Percentiles rank a stretch among this genome's conserved stretches.
Evolutionary conservation across 2,888 invertebrate species (phyloP).

Genomic region (Brachypterus glaber): DNA sequence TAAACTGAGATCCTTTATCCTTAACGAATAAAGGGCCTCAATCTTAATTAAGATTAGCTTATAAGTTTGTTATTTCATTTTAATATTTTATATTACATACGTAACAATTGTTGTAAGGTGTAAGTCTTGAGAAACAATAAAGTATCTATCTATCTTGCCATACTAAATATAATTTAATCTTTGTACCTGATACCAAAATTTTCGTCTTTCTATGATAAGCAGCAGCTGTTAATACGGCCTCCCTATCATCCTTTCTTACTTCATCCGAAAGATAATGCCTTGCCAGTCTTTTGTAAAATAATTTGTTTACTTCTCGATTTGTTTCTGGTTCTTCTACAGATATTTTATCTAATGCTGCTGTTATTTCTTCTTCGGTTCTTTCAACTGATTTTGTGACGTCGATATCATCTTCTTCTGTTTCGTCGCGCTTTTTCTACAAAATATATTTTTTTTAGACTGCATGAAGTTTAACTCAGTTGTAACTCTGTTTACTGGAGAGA

Average conservation of each 20-base stretch:
- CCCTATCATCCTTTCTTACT: conserved; percentile 51
- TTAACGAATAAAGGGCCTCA: no score
- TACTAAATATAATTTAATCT: no score
- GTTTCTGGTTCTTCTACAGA: conserved; percentile 37
- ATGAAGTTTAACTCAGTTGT: conserved; percentile 2
- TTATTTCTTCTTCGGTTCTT: conserved; percentile 41
- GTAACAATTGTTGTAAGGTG: no score
- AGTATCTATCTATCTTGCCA: no score
- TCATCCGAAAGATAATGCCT: conserved; percentile 69
- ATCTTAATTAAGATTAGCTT: no score
- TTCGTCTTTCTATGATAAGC: conserved; percentile 72
- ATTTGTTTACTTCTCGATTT: conserved; percentile 38
- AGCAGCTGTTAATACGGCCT: conserved; percentile 65
- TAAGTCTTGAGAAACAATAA: no score
- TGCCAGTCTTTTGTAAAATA: conserved; percentile 59
- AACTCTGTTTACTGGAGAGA: no score
- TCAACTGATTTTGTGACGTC: conserved; percentile 50
- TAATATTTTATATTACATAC: no score
- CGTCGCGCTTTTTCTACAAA: conserved; percentile 32
- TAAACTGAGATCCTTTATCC: no score
- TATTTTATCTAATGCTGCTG: conserved; percentile 37
- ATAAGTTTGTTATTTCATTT: no score
- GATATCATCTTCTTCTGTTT: conserved; percentile 61
- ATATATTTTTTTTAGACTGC: no score
- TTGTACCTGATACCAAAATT: conserved; percentile 71